Evolutionary conservation across 2,797 vertebrate species (phyloP).

Genomic region (Smutsia gigantea): DNA sequence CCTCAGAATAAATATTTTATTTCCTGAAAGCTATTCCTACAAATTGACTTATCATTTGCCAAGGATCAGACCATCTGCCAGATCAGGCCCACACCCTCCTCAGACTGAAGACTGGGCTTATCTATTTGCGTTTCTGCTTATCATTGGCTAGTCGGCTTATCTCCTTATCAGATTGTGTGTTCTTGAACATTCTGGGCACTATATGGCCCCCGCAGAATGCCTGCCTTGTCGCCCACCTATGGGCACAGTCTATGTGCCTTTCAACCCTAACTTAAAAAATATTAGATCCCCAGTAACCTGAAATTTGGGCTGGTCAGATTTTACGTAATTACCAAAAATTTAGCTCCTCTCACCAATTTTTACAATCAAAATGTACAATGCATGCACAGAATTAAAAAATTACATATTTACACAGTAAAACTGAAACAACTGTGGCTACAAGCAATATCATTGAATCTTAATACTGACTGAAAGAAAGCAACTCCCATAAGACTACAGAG

Average conservation of each 20-base stretch:
- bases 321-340: neutral
- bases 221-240: neutral
- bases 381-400: neutral
- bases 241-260: neutral
- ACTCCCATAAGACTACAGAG: neutral
- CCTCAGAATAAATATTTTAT: neutral
- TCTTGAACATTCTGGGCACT: neutral
- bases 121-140: constrained; percentile 5
- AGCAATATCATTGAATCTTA: neutral
- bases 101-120: neutral
- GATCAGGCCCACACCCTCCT: neutral
- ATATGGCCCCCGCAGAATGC: neutral
- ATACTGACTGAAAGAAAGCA: neutral
- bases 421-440: neutral
- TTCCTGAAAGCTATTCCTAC: constrained; percentile 17
- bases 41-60: neutral
- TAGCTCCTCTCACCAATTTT: neutral
- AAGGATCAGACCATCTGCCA: constrained; percentile 14
- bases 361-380: neutral
- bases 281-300: neutral
- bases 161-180: constrained; percentile 49
- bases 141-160: constrained; percentile 37
- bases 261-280: neutral
- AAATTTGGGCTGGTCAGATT: constrained; percentile 3
- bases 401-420: neutral